These are phyloP conservation scores for Dallia pectoralis DNA, from an alignment of 2,797 vertebrate species.

Conservation along the genomic window DNA sequence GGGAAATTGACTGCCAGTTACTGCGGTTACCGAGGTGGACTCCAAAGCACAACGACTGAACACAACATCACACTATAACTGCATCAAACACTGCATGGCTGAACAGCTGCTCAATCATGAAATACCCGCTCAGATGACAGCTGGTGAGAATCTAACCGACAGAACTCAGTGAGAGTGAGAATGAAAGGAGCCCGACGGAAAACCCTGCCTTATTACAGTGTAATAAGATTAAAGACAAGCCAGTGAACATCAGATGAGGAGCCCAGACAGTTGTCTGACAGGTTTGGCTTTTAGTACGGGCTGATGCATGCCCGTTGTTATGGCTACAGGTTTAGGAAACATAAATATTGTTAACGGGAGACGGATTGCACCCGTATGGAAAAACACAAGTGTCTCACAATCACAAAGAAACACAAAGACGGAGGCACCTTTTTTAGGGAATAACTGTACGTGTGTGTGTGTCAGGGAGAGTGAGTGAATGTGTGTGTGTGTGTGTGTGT, in stretches of 20 bases:
- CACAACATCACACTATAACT: neutral
- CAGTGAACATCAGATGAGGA: slow-evolving; percentile 29
- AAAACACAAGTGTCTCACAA: neutral
- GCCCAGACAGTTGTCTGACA: slow-evolving; percentile 42
- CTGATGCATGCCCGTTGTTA: slow-evolving; percentile 60
- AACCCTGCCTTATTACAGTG: slow-evolving; percentile 15
- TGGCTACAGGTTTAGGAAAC: slow-evolving; percentile 45
- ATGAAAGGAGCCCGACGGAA: neutral
- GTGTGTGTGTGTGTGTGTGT: too few species aligned
- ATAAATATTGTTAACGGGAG: slow-evolving; percentile 40
- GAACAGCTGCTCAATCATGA: neutral
- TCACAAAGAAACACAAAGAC: neutral
- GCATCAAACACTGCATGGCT: neutral
- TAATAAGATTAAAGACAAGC: slow-evolving; percentile 55
- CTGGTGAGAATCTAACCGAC: slow-evolving; percentile 28
- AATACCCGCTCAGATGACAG: too few species aligned
- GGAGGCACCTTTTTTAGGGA: too few species aligned
- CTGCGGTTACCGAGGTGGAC: neutral
- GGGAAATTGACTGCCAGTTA: neutral
- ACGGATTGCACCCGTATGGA: slow-evolving; percentile 56
- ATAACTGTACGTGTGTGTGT: too few species aligned
- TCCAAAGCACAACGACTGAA: neutral
- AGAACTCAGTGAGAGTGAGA: neutral
- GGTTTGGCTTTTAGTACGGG: slow-evolving; percentile 36
- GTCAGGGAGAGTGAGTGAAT: too few species aligned